Evolutionary conservation across 2,113 vertebrate genomes (phyloP).

Genomic region (Nyctereutes procyonoides): DNA sequence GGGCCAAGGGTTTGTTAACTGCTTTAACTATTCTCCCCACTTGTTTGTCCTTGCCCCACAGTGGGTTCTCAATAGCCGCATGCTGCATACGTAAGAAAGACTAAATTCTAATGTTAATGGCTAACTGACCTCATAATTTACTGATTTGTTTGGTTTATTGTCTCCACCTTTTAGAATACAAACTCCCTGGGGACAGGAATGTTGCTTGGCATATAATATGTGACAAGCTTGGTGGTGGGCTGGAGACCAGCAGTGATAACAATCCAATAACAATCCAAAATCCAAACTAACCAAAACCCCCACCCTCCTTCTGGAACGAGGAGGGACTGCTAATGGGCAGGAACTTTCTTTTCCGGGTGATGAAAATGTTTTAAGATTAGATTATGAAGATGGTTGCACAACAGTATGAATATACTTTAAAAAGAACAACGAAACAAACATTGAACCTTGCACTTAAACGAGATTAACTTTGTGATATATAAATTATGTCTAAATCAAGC

Average conservation of each 20-base stretch:
- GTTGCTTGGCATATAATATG: neutral
- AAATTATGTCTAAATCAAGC: neutral
- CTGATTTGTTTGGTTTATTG: slow-evolving; percentile 21
- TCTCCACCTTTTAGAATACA: slow-evolving; percentile 45
- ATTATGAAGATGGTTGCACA: neutral
- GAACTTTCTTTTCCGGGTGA: neutral
- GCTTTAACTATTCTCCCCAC: neutral
- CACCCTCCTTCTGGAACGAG: neutral
- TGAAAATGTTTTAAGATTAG: slow-evolving; percentile 25
- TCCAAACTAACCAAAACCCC: neutral
- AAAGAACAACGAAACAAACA: neutral
- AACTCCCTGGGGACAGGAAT: neutral
- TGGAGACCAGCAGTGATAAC: neutral
- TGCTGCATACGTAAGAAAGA: slow-evolving; percentile 45
- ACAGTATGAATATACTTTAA: neutral
- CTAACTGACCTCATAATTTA: neutral
- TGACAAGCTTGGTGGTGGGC: neutral
- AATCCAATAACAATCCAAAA: neutral
- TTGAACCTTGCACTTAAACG: neutral
- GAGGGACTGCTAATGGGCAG: neutral
- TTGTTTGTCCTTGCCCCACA: neutral
- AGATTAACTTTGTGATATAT: neutral
- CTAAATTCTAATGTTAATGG: slow-evolving; percentile 31
- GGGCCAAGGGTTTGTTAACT: neutral
- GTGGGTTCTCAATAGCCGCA: neutral